phyloP scores from a whole-genome alignment of 1,140 invertebrate species.

The Bradysia coprophila region DNA sequence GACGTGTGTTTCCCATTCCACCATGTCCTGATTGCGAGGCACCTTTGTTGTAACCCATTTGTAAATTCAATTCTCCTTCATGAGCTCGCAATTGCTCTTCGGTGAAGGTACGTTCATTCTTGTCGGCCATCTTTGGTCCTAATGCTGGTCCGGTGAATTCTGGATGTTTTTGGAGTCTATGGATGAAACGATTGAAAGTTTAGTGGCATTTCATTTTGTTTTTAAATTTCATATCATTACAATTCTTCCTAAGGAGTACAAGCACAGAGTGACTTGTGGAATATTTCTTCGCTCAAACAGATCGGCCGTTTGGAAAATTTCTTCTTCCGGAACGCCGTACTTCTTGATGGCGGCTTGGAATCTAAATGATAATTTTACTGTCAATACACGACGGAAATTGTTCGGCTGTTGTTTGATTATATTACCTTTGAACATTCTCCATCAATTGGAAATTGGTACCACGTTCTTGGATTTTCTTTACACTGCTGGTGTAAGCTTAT shows the following conservation, averaged over 20 bases:
- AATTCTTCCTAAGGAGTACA: slow-evolving; percentile 73
- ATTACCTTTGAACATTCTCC: slow-evolving; percentile 86
- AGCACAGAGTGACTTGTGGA: slow-evolving; percentile 80
- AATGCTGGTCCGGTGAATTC: slow-evolving; percentile 77
- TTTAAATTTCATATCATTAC: slow-evolving; percentile 56
- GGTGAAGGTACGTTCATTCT: slow-evolving; percentile 82
- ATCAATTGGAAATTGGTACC: slow-evolving; percentile 96
- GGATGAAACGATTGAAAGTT: too few relatives aligned
- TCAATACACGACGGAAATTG: too few relatives aligned
- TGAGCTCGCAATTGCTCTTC: slow-evolving; percentile 86
- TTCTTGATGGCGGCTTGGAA: slow-evolving; percentile 87
- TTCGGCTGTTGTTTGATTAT: too few relatives aligned
- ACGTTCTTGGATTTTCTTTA: slow-evolving; percentile 90
- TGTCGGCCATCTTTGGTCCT: slow-evolving; percentile 89
- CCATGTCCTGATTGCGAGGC: slow-evolving; percentile 71
- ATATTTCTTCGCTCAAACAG: slow-evolving; percentile 93
- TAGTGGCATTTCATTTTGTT: too few relatives aligned
- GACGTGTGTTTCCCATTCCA: slow-evolving; percentile 87
- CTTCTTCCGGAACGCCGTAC: slow-evolving; percentile 88
- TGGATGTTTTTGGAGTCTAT: slow-evolving; percentile 81
- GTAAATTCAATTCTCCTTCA: slow-evolving; percentile 79
- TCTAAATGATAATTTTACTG: too few relatives aligned
- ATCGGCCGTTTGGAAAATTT: slow-evolving; percentile 98
- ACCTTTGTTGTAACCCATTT: slow-evolving; percentile 94
- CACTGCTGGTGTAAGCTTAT: slow-evolving; percentile 84